These are phyloP conservation scores for Alca torda DNA, from an alignment of 2,797 vertebrate species.

Conservation along the genomic window DNA sequence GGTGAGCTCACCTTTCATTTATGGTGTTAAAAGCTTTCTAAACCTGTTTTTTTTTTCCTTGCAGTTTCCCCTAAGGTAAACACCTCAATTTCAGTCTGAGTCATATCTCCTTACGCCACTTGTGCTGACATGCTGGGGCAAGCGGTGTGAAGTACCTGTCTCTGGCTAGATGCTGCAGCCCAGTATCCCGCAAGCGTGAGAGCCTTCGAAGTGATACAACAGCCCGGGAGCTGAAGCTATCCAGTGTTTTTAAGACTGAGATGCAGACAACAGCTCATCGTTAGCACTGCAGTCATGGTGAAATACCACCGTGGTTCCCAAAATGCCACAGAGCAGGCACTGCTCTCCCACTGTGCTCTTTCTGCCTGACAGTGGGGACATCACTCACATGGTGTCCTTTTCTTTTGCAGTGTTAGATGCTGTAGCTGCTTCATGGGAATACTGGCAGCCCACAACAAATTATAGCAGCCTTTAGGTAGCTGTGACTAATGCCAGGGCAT, in stretches of 20 bases:
- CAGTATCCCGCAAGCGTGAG: background rate
- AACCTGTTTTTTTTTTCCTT: background rate
- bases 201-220: background rate
- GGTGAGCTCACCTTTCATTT: conserved; percentile 31
- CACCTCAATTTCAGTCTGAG: conserved; percentile 39
- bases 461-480: background rate
- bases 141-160: conserved; percentile 1
- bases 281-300: background rate
- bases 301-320: background rate
- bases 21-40: conserved; percentile 44
- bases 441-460: background rate
- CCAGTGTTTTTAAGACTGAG: background rate
- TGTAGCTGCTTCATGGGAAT: background rate
- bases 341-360: background rate
- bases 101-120: conserved; percentile 17
- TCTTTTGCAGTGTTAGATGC: background rate
- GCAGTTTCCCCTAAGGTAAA: conserved; percentile 33
- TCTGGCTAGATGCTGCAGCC: background rate
- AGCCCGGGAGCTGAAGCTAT: background rate
- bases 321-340: background rate
- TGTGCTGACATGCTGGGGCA: background rate
- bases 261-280: background rate
- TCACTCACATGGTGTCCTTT: background rate
- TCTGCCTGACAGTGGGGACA: background rate
- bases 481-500: background rate